Base-by-base conservation (phyloP, 2,888 invertebrate species). In the Ectemnius continuus region DNA sequence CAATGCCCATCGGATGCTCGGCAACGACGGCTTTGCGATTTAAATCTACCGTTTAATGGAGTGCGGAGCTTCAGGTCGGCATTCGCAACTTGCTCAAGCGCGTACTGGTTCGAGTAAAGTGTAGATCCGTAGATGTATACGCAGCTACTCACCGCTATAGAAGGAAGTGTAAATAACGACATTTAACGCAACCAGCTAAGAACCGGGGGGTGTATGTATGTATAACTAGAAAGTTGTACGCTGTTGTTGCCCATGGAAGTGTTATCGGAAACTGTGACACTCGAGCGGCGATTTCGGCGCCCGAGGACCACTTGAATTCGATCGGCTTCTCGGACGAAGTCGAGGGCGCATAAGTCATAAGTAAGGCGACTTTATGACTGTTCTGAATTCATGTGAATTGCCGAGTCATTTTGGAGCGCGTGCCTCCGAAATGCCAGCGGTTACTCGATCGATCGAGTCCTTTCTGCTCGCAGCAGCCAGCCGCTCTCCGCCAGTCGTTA, bases 371-470 rank as follows among this genome's bases (percentile, higher is more conserved):
- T 23, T 28, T 47, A 13, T 46, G 58, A 73, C 36, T 36, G 1
- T 11, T 36, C 36, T 11, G 36, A 36, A 45, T 68, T 75, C 61
- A 4, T 16, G 23, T 14, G 46, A 61, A 62, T 68, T 75, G 58
- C 58, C 57, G 46, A 68, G 64, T 64, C 61, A 48, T 68, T 67
- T 64, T 26, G 14, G 47, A 20, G 65, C 16, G 28, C 46, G 4
- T 0, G 16, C 26, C 23, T 14, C 23, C 46, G 4, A 18, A 14
- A 28, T 58, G 47, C 20, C 70, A 36, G 23, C 23, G 56, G 57
- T 72, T 67, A 68, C 57, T 65, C 28, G 45, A 73, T 68, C 73
- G 47, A 73, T 67, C 67, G 36, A 23, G 16, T 28, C 28, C 28
- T 48, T 45, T 45, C 64, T 20, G 36, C 36, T 65, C 28, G 18